phyloP scores from a whole-genome alignment of 2,888 invertebrate species.

The Euclidia mi region DNA sequence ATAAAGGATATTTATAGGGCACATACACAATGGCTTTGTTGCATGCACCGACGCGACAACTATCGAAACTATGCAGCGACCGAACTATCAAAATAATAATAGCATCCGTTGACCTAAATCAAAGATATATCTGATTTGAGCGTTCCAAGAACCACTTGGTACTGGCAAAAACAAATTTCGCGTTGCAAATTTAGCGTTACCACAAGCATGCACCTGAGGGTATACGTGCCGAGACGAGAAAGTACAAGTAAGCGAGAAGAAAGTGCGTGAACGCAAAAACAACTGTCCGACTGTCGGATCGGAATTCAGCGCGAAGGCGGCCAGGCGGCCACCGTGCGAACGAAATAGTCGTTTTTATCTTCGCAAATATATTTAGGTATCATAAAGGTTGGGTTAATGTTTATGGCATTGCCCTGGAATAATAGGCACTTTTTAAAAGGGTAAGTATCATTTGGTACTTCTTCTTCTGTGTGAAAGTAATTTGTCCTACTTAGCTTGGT shows the following conservation, averaged over 20 bases:
- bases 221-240: conserved; percentile 72
- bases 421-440: not conserved
- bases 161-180: conserved; percentile 10
- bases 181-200: conserved; percentile 39
- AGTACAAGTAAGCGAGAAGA: conserved; percentile 81
- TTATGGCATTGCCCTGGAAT: conserved; percentile 1
- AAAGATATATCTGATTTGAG: not conserved
- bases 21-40: no score
- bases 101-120: conserved; percentile 8
- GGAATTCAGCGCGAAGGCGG: conserved; percentile 68
- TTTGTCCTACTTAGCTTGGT: no score
- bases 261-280: conserved; percentile 84
- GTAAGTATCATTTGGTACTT: not conserved
- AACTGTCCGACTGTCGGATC: conserved; percentile 66
- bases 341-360: conserved; percentile 32
- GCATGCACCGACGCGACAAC: no score
- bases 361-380: conserved; percentile 1
- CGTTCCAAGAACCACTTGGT: conserved; percentile 2
- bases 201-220: conserved; percentile 54
- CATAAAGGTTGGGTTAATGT: conserved; percentile 1
- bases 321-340: conserved; percentile 51
- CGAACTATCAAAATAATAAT: not conserved
- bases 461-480: not conserved
- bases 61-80: no score
- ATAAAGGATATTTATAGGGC: no score